Evolutionary conservation across 2,888 invertebrate species (phyloP), one percentile per base, ranked within the genome.

Genomic region (Dasysyrphus albostriatus): DNA sequence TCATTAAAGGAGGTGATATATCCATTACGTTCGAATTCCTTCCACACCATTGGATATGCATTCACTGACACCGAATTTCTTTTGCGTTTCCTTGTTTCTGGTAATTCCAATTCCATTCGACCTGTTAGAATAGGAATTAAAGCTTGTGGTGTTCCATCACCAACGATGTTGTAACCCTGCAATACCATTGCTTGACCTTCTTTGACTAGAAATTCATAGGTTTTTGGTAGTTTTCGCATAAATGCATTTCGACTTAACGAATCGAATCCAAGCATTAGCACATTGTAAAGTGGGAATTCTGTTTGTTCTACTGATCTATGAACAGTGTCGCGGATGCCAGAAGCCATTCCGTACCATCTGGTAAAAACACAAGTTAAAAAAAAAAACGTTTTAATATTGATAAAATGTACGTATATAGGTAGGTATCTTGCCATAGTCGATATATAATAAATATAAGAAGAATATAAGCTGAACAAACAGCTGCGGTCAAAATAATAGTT

Each of bases 61-160:
- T 98, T 95, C 0, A 98, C 95, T 65, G 93, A 94, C 14, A 94
- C 92, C 0, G 96, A 95, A 56, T 94, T 94, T 5, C 92, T 92
- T 91, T 95, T 94, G 59, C 95, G 93, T 92, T 95, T 96, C 88
- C 98, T 94, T 0, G 97, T 96, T 90, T 98, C 98, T 0, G 98
- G 98, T 59, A 98, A 91, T 91, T 98, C 98, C n/a, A 96, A 92
- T 91, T 98, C 98, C 0, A 95, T 96, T 90, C 95, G 95, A 4
- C 98, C 98, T 0, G 98, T 97, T 1, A 98, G 93, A 81, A 98
- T 95, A 0, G 98, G 98, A 88, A 98, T 97, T 42, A 98, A 91
- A 0, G 98, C 97, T 72, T 96, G 97, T 0, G 97, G 97, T 0
- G 97, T 97, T 0, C 97, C 97, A 91, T 97, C 97, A 0, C 97